A percentile compares a stretch with the other conserved stretches of the same genome.
Conservation (phyloP, 2,113 vertebrate genomes). For the Lamprologus callipterus region DNA sequence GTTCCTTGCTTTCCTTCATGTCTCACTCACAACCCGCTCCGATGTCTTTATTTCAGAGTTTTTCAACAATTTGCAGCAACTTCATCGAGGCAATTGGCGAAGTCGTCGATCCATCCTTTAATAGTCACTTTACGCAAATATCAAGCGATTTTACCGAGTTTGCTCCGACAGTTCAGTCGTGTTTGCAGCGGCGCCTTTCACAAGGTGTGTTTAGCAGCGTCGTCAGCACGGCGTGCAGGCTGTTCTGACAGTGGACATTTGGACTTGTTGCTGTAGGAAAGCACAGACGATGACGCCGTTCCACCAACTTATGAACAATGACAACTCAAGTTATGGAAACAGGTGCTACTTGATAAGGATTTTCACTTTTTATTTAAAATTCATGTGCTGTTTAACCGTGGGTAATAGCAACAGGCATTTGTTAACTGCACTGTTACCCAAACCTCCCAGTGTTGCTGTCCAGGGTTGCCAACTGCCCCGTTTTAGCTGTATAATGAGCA, state of each 20-base stretch:
- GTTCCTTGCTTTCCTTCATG: neutral
- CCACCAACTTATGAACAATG: neutral
- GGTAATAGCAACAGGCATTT: neutral
- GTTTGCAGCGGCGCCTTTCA: neutral
- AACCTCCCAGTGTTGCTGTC: neutral
- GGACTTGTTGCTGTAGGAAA: neutral
- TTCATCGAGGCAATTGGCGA: rapidly evolving
- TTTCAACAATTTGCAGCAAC: neutral
- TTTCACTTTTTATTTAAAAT: neutral
- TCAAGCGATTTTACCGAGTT: neutral
- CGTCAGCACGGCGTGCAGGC: neutral
- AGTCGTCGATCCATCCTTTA: neutral
- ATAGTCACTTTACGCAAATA: neutral
- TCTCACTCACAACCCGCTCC: neutral
- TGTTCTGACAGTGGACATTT: neutral
- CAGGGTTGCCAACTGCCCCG: rapidly evolving
- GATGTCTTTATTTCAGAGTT: neutral
- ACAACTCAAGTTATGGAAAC: neutral
- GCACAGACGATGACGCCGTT: neutral
- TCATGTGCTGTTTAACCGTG: neutral
- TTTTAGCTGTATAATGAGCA: neutral
- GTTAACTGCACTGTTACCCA: neutral
- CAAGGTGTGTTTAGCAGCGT: neutral
- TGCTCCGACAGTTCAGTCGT: neutral
- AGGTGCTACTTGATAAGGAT: neutral